Evolutionary conservation across 2,888 invertebrate species (phyloP).

Genomic region (Panzeria rudis): DNA sequence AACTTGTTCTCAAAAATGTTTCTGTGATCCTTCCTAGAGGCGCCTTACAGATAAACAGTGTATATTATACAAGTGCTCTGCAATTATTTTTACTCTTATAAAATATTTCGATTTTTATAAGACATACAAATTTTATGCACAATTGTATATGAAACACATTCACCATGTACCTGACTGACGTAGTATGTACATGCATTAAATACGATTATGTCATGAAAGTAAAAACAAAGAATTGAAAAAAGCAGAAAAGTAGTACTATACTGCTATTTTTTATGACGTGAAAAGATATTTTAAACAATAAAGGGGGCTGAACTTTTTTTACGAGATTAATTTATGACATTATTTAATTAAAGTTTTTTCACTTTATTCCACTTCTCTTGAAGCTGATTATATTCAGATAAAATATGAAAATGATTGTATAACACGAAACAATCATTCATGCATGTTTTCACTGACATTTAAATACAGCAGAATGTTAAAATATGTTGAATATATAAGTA

Average conservation of each 20-base stretch:
- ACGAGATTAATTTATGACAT: slow-evolving; percentile 68
- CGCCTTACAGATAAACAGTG: too few species aligned
- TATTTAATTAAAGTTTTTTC: slow-evolving; percentile 62
- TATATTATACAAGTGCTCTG: too few species aligned
- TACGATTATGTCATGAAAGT: slow-evolving; percentile 59
- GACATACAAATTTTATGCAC: neutral
- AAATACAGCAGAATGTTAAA: slow-evolving; percentile 30
- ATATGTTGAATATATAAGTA: slow-evolving; percentile 16
- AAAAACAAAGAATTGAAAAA: slow-evolving; percentile 24
- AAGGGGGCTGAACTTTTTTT: slow-evolving; percentile 45
- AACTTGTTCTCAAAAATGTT: too few species aligned
- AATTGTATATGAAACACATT: neutral
- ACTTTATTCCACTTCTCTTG: neutral
- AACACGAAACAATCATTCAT: slow-evolving; percentile 46
- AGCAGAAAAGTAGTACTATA: neutral
- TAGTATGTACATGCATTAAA: slow-evolving; percentile 59
- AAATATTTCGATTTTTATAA: too few species aligned
- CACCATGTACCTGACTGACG: slow-evolving; percentile 37
- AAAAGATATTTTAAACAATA: slow-evolving; percentile 43
- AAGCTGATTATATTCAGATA: slow-evolving; percentile 45
- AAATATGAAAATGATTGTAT: slow-evolving; percentile 46
- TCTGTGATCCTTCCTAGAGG: too few species aligned
- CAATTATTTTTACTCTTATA: too few species aligned
- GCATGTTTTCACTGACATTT: slow-evolving; percentile 34
- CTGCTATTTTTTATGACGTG: slow-evolving; percentile 25